Percentiles rank a stretch among this genome's conserved stretches.
phyloP scores from a whole-genome alignment of 2,113 vertebrate genomes.

The Uropsilus gracilis region DNA sequence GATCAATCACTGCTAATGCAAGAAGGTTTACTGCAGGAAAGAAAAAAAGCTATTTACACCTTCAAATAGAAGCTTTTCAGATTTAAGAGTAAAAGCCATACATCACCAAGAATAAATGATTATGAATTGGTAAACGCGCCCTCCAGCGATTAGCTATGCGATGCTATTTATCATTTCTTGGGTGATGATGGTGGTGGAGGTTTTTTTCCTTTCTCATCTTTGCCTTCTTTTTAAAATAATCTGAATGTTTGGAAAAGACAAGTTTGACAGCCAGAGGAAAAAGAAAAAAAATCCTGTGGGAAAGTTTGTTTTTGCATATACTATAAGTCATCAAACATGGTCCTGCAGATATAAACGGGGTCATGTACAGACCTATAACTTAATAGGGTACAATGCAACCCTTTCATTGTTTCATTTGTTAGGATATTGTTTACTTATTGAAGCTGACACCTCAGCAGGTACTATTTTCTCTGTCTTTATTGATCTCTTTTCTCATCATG shows the following conservation, averaged over 20 bases:
- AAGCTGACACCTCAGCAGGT: slow-evolving; percentile 45
- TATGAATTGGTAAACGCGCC: slow-evolving; percentile 92
- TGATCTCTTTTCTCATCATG: background rate
- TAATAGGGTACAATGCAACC: slow-evolving; percentile 71
- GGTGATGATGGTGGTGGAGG: slow-evolving; percentile 49
- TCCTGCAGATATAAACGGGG: slow-evolving; percentile 76
- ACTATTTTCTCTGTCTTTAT: background rate
- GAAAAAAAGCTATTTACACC: slow-evolving; percentile 89
- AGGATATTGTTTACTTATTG: slow-evolving; percentile 64
- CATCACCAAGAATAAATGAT: slow-evolving; percentile 94
- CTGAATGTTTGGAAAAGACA: slow-evolving; percentile 84
- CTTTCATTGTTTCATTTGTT: slow-evolving; percentile 77
- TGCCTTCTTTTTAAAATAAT: slow-evolving; percentile 84
- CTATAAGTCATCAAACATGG: slow-evolving; percentile 83
- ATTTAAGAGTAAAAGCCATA: slow-evolving; percentile 92
- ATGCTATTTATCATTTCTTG: slow-evolving; percentile 91
- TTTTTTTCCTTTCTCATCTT: slow-evolving; percentile 77
- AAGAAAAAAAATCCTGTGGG: slow-evolving; percentile 63
- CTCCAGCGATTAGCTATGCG: slow-evolving; percentile 91
- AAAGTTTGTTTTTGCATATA: slow-evolving; percentile 89
- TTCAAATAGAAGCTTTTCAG: slow-evolving; percentile 93
- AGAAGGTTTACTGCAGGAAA: slow-evolving; percentile 89
- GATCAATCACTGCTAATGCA: slow-evolving; percentile 93
- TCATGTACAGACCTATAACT: slow-evolving; percentile 71
- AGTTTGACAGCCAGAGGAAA: slow-evolving; percentile 72